Base-by-base conservation (phyloP, 2,797 vertebrate genomes). In the Sebastiscus tertius region DNA sequence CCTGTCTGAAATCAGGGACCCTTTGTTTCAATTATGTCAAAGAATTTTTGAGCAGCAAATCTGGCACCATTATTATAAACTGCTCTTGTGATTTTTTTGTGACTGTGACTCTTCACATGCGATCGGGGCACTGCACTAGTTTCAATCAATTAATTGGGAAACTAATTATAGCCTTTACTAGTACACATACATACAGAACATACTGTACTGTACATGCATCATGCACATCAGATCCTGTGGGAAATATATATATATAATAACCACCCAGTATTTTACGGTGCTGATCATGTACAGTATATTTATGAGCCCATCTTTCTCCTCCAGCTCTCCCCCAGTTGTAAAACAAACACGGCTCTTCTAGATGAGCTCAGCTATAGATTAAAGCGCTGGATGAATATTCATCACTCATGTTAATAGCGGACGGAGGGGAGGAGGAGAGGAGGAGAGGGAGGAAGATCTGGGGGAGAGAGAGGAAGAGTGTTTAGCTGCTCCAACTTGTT, bases 291-390 rank as follows among this genome's bases (percentile, higher is more conserved):
- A 29, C 70, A 72, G 72, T 58, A 24, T 82, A 78, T 90, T 92
- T 83, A 86, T 77, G 81, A 89, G 78, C 68, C 14, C 73, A 39
- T 66, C 77, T 49, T 62, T 66, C 82, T 86, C 81, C 75, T 79
- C 34, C 42, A 82, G 74, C 84, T 76, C 80, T 63, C 75, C 61
- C 49, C 56, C 68, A 64, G 56, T 78, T 82, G 78, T 72, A 89
- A 90, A 90, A 91, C 86, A 87, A 92, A 90, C 82, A 80, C 36
- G 1, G 71, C 75, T 84, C 80, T 58, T 79, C 60, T 52, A 65
- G 67, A 88, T 83, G 85, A 88, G 91, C 85, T 85, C 82, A 55
- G 85, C 87, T 87, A 83, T 91, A 89, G 89, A 93, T 93, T 92
- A 92, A 91, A 91, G 85, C 72, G 2, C 5, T 1, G 42, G 59